These are phyloP conservation scores for Julus scanicus DNA, from an alignment of 2,888 invertebrate species.

Conservation along the genomic window DNA sequence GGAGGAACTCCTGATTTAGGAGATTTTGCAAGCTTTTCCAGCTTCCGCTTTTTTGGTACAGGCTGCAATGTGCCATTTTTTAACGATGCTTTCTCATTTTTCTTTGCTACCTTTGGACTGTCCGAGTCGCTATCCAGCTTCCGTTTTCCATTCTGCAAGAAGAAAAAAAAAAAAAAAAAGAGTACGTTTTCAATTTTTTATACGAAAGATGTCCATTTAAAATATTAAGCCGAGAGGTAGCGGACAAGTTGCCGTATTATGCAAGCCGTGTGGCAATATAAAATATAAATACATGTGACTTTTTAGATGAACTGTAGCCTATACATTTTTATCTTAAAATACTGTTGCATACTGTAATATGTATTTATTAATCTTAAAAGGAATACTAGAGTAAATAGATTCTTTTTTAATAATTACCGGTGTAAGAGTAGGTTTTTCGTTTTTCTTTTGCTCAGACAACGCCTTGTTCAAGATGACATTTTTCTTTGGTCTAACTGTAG, in stretches of 20 bases:
- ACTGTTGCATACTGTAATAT: too few relatives aligned
- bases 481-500: background rate
- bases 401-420: background rate
- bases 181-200: too few relatives aligned
- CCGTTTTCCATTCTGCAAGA: background rate
- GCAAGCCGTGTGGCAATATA: too few relatives aligned
- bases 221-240: too few relatives aligned
- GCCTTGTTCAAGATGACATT: background rate
- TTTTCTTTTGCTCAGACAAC: background rate
- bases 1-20: background rate
- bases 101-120: background rate
- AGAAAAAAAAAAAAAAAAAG: background rate
- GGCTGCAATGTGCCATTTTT: background rate
- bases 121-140: background rate
- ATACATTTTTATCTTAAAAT: too few relatives aligned
- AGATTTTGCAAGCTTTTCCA: background rate
- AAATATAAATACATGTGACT: too few relatives aligned
- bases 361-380: too few relatives aligned
- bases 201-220: too few relatives aligned
- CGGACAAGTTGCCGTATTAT: too few relatives aligned
- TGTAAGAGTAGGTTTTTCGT: background rate
- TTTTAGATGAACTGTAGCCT: too few relatives aligned
- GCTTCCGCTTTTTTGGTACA: background rate
- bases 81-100: background rate
- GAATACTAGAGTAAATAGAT: too few relatives aligned